A percentile compares a stretch with the other conserved stretches of the same genome.
phyloP scores from a whole-genome alignment of 1,140 invertebrate genomes.

The Caerostris extrusa region DNA sequence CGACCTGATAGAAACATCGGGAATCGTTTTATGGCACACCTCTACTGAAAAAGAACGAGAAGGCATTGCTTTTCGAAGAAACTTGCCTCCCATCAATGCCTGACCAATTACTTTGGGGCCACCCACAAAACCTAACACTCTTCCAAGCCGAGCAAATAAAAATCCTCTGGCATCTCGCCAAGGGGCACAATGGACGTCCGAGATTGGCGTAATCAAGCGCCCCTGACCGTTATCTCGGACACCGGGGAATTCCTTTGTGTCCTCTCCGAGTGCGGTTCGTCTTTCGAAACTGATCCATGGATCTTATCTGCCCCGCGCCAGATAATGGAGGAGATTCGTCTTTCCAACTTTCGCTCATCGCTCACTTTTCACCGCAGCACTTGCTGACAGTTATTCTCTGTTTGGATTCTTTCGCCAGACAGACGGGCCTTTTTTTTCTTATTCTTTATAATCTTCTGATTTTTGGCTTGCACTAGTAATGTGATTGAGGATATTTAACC shows the following conservation, averaged over 20 bases:
- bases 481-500: too few species aligned
- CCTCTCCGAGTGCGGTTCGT: neutral
- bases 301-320: neutral
- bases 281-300: constrained; percentile 4
- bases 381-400: constrained; percentile 27
- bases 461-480: too few species aligned
- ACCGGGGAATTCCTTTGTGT: constrained; percentile 14
- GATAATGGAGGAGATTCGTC: neutral
- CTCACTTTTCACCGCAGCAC: neutral
- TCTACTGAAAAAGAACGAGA: too few species aligned
- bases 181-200: neutral
- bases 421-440: neutral
- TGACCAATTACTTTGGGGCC: neutral
- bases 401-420: neutral
- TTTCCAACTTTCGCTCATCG: neutral
- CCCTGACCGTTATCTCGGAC: constrained; percentile 33
- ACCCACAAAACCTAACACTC: neutral
- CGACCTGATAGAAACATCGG: too few species aligned
- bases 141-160: neutral
- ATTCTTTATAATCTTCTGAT: too few species aligned
- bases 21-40: too few species aligned
- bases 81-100: neutral
- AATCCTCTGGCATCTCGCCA: neutral
- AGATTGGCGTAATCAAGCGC: neutral
- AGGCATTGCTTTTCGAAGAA: neutral